Evolutionary conservation across 2,797 vertebrate genomes (phyloP), one percentile per base, ranked within the genome.

Genomic region (Pitangus sulphuratus): DNA sequence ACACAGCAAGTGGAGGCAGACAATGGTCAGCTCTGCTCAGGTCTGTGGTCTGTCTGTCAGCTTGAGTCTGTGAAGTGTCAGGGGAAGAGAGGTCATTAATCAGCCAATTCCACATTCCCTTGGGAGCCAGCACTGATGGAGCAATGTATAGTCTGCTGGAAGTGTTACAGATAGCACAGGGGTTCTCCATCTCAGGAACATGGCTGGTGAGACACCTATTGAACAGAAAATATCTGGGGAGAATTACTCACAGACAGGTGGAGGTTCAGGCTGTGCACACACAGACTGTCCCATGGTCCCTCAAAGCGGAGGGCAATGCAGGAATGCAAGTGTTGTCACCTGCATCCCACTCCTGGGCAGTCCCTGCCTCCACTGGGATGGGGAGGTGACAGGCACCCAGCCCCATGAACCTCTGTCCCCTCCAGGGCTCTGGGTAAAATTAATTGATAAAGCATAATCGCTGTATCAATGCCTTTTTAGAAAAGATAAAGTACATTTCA

Each of bases 391-490:
- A 35, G 26, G 22, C 16, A 35, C 50, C 30, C 47, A 3, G 16
- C 37, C 33, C 45, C 50, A 6, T 9, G 16, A 33, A 28, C 37
- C 35, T 16, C n/a, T 3, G 8, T 65, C 68, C 66, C 84, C 61
- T 6, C 25, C 0, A 0, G 37, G n/a, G 57, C 60, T 61, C 15
- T 3, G 60, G 69, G 65, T 88, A 25, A 89, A 95, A 82, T 90
- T 90, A 96, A 95, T 84, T 93, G 95, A 91, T 89, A 86, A 93
- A 88, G 40, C 45, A 90, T 88, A 87, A 95, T 92, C 42, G 4
- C 60, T 50, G 44, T 82, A 96, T 95, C 91, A 87, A 64, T 87
- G 87, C 89, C 94, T 93, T 90, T 97, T 96, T 96, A 89, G 93
- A 84, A 84, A 93, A 95, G 91, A 97, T 82, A 87, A 94, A 96